Percentiles rank a stretch among this genome's conserved stretches.
Evolutionary conservation across 2,113 vertebrate genomes (phyloP).

Genomic region (Ascaphus truei): DNA sequence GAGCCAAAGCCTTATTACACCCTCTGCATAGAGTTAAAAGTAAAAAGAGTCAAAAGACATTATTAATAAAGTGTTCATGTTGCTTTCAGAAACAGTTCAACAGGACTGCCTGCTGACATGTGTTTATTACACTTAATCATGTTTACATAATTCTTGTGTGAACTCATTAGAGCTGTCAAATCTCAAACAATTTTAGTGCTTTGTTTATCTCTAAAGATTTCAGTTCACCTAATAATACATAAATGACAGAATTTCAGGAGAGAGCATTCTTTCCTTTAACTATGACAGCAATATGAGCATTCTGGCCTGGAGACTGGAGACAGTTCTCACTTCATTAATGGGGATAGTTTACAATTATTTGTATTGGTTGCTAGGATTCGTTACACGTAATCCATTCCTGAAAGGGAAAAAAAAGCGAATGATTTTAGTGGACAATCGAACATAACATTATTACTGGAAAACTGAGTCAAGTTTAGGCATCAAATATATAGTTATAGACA

Average conservation of each 20-base stretch:
- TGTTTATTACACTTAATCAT: constrained; percentile 72
- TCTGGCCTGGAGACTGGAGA: not conserved
- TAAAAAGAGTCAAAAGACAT: no score
- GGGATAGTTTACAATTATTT: not conserved
- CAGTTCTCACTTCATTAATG: not conserved
- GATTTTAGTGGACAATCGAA: not conserved
- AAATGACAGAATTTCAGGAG: not conserved
- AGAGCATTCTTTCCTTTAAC: not conserved
- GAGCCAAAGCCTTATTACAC: constrained; percentile 59
- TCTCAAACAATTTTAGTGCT: constrained; percentile 43
- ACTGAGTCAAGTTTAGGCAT: not conserved
- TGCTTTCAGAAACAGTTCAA: constrained; percentile 57
- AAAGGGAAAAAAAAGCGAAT: not conserved
- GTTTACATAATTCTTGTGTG: constrained; percentile 65
- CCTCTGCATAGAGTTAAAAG: constrained; percentile 67
- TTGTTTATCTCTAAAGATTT: constrained; percentile 51
- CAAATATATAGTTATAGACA: not conserved
- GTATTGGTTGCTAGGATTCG: not conserved
- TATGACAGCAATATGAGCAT: not conserved
- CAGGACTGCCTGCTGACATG: constrained; percentile 55
- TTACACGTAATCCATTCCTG: not conserved
- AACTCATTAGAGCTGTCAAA: constrained; percentile 64
- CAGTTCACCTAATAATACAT: constrained; percentile 12
- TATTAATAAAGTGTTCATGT: constrained; percentile 50
- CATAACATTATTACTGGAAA: not conserved